Conservation (phyloP, 2,113 vertebrate genomes). For the Oreochromis tanganicae region DNA sequence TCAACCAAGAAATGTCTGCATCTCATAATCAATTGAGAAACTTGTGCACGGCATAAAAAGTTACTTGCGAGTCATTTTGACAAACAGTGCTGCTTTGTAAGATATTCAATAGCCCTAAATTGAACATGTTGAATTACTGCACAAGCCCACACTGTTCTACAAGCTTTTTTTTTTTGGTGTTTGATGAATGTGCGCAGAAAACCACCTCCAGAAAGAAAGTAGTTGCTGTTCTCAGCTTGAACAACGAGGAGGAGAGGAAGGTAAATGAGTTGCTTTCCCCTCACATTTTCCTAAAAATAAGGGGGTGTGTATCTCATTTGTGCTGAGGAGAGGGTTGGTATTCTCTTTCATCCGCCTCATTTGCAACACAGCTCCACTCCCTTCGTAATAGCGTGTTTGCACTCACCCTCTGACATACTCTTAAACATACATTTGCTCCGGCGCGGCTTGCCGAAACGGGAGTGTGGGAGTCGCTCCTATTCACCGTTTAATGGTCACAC, state of each 20-base stretch:
- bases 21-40: slow-evolving; percentile 4
- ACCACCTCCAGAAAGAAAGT: not conserved
- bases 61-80: not conserved
- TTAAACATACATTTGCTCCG: not conserved
- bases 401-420: not conserved
- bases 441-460: not conserved
- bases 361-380: not conserved
- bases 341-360: slow-evolving; percentile 9
- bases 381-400: slow-evolving; percentile 25
- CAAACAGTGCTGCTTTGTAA: not conserved
- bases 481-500: not conserved
- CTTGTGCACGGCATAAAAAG: not conserved
- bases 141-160: not conserved
- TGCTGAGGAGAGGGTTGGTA: not conserved
- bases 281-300: slow-evolving; percentile 12
- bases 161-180: not conserved
- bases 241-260: not conserved
- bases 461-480: not conserved
- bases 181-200: slow-evolving; percentile 5
- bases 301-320: not conserved
- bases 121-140: not conserved
- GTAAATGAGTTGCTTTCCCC: slow-evolving; percentile 6
- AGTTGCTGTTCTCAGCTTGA: not conserved
- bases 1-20: not conserved
- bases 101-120: not conserved